Base-by-base conservation (phyloP, 2,888 invertebrate species). In the Drosophila affinis region DNA sequence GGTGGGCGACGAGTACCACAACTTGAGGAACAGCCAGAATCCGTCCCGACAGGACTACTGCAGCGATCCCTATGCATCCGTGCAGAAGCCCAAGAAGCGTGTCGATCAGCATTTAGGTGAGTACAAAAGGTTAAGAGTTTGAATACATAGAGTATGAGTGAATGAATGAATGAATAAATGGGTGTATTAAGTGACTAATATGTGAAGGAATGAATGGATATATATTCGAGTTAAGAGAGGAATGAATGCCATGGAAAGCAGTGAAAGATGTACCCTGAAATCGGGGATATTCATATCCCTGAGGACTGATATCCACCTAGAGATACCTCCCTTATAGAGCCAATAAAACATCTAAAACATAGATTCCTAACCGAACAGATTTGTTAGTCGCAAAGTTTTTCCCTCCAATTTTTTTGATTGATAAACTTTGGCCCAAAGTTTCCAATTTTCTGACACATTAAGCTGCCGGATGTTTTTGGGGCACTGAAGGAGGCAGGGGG, bases 41-140 rank as follows among this genome's bases (percentile, higher is more conserved):
- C 96, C 96, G 77, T 96, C 96, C 90, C 94, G 97, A 74, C 97
- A 97, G 93, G 96, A 97, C 92, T 97, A 97, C 93, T 96, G 96
- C 93, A 95, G 95, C 80, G 97, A 97, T 93, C 97, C 97, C 9
- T 97, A 97, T 93, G 96, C 96, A 76, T 96, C 97, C 75, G 97
- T 97, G 79, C 97, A 97, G 92, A 97, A 97, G 93, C 97, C 97
- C 80, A 97, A 97, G 94, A 97, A 97, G 92, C 94, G 96, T 83
- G 94, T 96, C 91, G 96, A 96, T 91, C 96, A 96, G 91, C 97
- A 97, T 93, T 95, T 97, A 92, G 97, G 97, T 97, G 91, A 94
- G 94, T 93, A n/a, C n/a, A 4, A n/a, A 4, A 3, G 0, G 0
- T 0, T 6, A 49, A 12, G 12, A 27, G 24, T 49, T 49, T 12